These are phyloP conservation scores for Crocuta crocuta DNA, from an alignment of 2,113 vertebrate species.

Conservation along the genomic window DNA sequence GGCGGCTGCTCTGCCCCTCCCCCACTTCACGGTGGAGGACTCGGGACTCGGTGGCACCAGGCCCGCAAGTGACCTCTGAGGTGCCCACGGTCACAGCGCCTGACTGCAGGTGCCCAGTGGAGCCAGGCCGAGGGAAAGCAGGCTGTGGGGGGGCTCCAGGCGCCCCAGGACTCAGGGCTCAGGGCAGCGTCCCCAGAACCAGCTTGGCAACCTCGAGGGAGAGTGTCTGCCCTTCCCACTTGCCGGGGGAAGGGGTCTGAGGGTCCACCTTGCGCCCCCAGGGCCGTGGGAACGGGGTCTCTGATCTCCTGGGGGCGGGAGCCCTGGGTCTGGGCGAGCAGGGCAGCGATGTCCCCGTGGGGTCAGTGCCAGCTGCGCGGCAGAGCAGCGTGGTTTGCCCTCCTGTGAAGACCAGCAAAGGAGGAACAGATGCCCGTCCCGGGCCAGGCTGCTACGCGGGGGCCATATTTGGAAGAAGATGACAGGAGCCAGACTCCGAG, in stretches of 20 bases:
- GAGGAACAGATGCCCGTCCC: fast-evolving
- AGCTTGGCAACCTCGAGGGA: fast-evolving
- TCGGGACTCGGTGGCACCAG: fast-evolving
- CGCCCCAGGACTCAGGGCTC: fast-evolving
- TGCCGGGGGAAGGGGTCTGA: fast-evolving
- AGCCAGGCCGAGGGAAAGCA: no score
- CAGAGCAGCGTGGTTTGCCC: neutral
- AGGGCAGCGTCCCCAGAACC: fast-evolving
- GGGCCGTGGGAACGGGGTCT: fast-evolving
- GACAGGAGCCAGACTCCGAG: neutral
- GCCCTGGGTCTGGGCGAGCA: neutral
- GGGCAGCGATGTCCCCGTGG: neutral
- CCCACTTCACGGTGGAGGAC: neutral
- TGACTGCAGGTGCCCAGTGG: fast-evolving
- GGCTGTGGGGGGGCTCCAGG: fast-evolving
- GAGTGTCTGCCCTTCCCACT: neutral
- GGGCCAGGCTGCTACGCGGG: neutral
- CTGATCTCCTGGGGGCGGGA: neutral
- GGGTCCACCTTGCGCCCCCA: fast-evolving
- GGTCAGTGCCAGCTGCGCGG: neutral
- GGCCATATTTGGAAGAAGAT: neutral
- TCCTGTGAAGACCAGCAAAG: neutral
- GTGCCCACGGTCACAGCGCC: fast-evolving
- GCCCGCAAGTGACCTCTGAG: fast-evolving
- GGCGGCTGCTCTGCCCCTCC: fast-evolving